Conservation (phyloP, 37 sponge, comb jelly and placozoan genomes). For the Dysidea cf. avara region DNA sequence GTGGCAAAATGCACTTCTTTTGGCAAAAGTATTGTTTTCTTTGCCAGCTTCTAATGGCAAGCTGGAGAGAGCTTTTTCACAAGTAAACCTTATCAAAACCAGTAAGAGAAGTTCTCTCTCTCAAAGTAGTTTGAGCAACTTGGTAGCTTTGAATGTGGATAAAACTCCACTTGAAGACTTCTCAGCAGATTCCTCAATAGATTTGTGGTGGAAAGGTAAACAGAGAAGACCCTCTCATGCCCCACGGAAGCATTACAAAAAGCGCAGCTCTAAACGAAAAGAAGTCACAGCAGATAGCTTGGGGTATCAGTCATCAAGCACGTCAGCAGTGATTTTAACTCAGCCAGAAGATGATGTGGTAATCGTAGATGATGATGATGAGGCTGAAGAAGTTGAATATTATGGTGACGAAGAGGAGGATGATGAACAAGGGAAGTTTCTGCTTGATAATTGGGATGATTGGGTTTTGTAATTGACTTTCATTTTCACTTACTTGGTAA, state of each 20-base stretch:
- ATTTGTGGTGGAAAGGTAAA: slow-evolving; percentile 53
- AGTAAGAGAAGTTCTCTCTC: slow-evolving; percentile 27
- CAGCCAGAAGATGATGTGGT: too few species aligned
- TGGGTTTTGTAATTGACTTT: too few species aligned
- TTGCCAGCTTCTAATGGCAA: slow-evolving; percentile 58
- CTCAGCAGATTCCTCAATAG: slow-evolving; percentile 19
- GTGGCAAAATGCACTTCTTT: slow-evolving; percentile 46
- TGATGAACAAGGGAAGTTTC: too few species aligned
- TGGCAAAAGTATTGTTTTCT: slow-evolving; percentile 43
- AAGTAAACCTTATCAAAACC: slow-evolving; percentile 24
- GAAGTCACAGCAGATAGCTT: too few species aligned
- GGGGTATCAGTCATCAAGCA: too few species aligned
- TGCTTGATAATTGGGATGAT: too few species aligned
- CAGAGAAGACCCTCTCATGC: slow-evolving; percentile 34
- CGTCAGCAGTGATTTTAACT: too few species aligned
- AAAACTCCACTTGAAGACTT: slow-evolving; percentile 19
- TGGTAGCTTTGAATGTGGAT: slow-evolving; percentile 23
- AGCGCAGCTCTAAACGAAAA: too few species aligned
- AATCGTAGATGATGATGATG: too few species aligned
- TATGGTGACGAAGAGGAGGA: too few species aligned
- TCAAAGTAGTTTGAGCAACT: slow-evolving; percentile 22
- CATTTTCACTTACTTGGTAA: too few species aligned
- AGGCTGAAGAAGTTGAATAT: too few species aligned
- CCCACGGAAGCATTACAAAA: slow-evolving; percentile 20
- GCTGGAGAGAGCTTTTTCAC: slow-evolving; percentile 46